Evolutionary conservation across 2,797 vertebrate genomes (phyloP), one percentile per base, ranked within the genome.

Genomic region (Alfaro cultratus): DNA sequence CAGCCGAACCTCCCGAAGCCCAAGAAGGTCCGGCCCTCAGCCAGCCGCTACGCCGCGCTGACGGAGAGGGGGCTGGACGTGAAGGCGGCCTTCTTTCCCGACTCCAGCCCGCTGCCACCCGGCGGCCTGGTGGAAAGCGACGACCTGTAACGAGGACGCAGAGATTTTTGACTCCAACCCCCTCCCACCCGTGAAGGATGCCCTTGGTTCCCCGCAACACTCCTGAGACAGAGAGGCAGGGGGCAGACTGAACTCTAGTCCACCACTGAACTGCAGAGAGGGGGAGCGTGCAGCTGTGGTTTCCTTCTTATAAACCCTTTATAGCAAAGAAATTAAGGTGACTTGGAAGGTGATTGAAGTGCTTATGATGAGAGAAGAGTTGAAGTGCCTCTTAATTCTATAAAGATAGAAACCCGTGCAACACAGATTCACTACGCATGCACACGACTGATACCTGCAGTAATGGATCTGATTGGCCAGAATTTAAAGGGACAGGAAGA

Each of bases 51-150:
- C 0, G 98, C 98, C 1, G 98, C 97, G 1, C 97, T 99, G 86
- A 99, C 97, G 23, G 98, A 99, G 95, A 95, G 98, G 92, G 99
- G 99, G 77, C 97, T 99, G 90, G 98, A 99, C 75, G 98, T 99
- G 92, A 99, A 96, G 93, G 98, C 99, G 0, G 98, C 99, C 36
- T 99, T 99, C 96, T 97, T 99, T 91, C 98, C 99, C 0, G 99
- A 99, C 88, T 96, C 97, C 92, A 97, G 93, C 83, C 97, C 98
- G 0, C 96, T 97, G 87, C 97, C 91, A 11, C 92, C 97, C 0
- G 97, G 97, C 8, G 94, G 95, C 89, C 94, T 99, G 92, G 97
- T 99, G 89, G 99, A 99, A 84, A 99, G 99, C 0, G 99, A 99
- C 6, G 99, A 99, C 89, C 97, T 99, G 96, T 99, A 97, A 94